phyloP scores from a whole-genome alignment of 2,113 vertebrate genomes.

The Dipodomys stephensi region DNA sequence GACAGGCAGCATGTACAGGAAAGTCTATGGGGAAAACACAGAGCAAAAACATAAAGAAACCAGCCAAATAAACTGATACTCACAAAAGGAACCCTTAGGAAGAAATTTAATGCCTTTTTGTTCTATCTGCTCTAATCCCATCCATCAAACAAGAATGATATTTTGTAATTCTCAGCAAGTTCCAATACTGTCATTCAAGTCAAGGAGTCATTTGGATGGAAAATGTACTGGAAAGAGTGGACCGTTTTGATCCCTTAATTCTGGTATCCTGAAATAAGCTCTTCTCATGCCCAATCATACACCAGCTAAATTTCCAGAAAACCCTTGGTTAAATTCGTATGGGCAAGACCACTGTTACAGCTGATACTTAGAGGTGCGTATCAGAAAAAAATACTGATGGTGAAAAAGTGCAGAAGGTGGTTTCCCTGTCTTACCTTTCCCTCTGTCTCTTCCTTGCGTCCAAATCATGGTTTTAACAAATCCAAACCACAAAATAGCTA shows the following conservation, averaged over 20 bases:
- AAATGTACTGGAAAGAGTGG: conserved; percentile 10
- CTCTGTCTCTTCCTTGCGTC: conserved; percentile 55
- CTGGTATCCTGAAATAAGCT: conserved; percentile 74
- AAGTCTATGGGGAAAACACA: conserved; percentile 62
- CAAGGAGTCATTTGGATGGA: conserved; percentile 34
- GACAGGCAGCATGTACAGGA: conserved; percentile 65
- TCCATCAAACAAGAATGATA: conserved; percentile 60
- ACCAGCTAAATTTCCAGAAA: conserved; percentile 71
- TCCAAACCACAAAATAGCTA: background rate
- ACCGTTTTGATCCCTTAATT: conserved; percentile 54
- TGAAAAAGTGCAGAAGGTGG: too few relatives aligned
- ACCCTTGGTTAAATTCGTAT: conserved; percentile 61
- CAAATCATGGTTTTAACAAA: background rate
- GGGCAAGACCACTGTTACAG: conserved; percentile 70
- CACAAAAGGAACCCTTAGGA: conserved; percentile 56
- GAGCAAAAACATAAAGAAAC: conserved; percentile 67
- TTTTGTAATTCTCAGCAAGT: conserved; percentile 37
- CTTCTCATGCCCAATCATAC: conserved; percentile 76
- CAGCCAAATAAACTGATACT: conserved; percentile 47
- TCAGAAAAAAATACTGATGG: conserved; percentile 65
- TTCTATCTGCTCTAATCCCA: conserved; percentile 71
- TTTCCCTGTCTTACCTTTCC: too few relatives aligned
- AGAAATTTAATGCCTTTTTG: conserved; percentile 67
- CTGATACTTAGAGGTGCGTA: conserved; percentile 66
- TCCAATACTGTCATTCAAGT: conserved; percentile 58